Percentiles rank a stretch among this genome's conserved stretches.
Conservation (phyloP, 2,113 vertebrate genomes). For the Oreotrochilus melanogaster region DNA sequence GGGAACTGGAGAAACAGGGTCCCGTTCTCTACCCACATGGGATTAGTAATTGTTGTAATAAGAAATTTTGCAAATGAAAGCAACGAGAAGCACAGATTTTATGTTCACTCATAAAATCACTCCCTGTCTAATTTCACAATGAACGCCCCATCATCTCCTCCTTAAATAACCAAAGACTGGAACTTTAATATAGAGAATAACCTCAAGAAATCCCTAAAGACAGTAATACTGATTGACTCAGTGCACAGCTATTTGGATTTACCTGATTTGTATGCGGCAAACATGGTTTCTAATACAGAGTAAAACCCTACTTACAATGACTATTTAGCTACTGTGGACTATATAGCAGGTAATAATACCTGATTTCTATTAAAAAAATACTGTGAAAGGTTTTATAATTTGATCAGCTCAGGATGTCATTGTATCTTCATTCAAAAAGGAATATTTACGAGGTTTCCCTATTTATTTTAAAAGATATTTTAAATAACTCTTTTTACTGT, state of each 20-base stretch:
- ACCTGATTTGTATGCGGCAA: not conserved
- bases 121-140: not conserved
- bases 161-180: not conserved
- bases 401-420: not conserved
- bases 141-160: not conserved
- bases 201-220: not conserved
- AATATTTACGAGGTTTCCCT: not conserved
- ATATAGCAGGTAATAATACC: not conserved
- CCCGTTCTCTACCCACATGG: not conserved
- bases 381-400: not conserved
- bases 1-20: not conserved
- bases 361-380: not conserved
- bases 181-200: not conserved
- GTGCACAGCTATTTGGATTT: not conserved
- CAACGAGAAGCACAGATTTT: not conserved
- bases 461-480: not conserved
- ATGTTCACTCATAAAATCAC: not conserved
- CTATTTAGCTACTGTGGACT: not conserved
- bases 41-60: not conserved
- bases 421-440: not conserved
- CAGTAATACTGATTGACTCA: not conserved
- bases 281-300: not conserved
- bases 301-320: not conserved
- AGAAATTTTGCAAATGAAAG: not conserved
- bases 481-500: not conserved